phyloP scores from a whole-genome alignment of 2,888 invertebrate species.

The Trissoscelio sp. region DNA sequence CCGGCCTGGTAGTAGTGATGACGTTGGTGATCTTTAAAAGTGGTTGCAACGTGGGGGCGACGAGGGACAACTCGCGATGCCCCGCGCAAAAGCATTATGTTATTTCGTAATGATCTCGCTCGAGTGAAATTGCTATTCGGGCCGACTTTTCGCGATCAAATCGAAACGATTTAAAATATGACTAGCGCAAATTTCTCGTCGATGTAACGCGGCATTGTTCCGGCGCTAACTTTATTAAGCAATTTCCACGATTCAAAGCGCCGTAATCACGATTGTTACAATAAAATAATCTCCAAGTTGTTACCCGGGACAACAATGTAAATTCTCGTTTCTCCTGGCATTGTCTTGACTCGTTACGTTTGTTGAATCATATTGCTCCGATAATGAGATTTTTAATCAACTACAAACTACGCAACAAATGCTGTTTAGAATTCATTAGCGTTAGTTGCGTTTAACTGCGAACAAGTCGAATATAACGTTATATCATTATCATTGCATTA shows the following conservation, averaged over 20 bases:
- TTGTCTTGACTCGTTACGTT: conserved; percentile 49
- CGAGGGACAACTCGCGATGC: conserved; percentile 67
- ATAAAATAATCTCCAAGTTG: conserved; percentile 51
- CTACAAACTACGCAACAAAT: conserved; percentile 46
- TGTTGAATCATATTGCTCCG: conserved; percentile 51
- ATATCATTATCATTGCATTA: no score
- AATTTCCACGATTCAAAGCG: conserved; percentile 48
- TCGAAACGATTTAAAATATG: conserved; percentile 14
- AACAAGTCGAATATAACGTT: no score
- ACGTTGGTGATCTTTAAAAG: conserved; percentile 67
- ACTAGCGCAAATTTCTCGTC: conserved; percentile 4
- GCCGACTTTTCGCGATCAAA: conserved; percentile 38
- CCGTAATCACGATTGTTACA: conserved; percentile 50
- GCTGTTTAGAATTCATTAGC: conserved; percentile 39
- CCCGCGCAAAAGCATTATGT: conserved; percentile 79
- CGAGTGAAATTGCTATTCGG: conserved; percentile 81
- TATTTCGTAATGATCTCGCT: conserved; percentile 82
- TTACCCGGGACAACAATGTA: conserved; percentile 34
- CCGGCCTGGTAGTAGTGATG: conserved; percentile 62
- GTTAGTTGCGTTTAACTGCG: conserved; percentile 15
- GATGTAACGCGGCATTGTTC: conserved; percentile 36
- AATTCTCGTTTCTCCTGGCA: conserved; percentile 38
- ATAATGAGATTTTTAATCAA: conserved; percentile 62
- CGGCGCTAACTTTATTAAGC: conserved; percentile 51
- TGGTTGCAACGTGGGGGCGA: conserved; percentile 68